Evolutionary conservation across 2,888 invertebrate species (phyloP), one percentile per base, ranked within the genome.

Genomic region (Leptothorax acervorum): DNA sequence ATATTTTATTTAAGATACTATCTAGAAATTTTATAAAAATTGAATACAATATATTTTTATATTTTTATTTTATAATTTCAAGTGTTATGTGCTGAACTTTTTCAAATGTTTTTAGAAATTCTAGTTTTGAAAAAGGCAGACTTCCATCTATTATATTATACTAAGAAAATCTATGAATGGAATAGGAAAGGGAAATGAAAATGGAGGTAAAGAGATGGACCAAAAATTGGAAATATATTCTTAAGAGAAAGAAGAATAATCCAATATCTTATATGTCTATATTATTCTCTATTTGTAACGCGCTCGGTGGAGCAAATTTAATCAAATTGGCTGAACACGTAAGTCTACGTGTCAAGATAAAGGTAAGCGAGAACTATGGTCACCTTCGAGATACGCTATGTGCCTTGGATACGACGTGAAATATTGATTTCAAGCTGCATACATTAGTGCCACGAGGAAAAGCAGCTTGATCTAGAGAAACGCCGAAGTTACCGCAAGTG

Each of bases 401-500:
- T 45, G 55, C 71, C 70, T 73, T 51, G 35, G 79, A 28, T 53
- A 66, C 57, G 35, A 79, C 35, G 60, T 23, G 48, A 81, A 81
- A 73, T 81, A 81, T 81, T 60, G 79, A 81, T 81, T 81, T 42
- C 60, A 23, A 48, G 53, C 45, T 18, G 42, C 68, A 82, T 51
- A 31, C 66, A 45, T 84, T 81, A 48, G 39, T 65, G 55, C 60
- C 42, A 48, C 28, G 51, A 63, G 55, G 87, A 90, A 91, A 91
- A 89, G 87, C 89, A 86, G n/a, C 89, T 60, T 60, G 88, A 91
- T 75, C 87, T 88, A 63, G 31, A 90, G 87, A 68, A 68, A 82
- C 45, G 6, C n/a, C 66, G 9, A 71, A 70, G 55, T 79, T 57
- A 39, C 23, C 71, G 23, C 35, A 8, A 48, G 60, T 48, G 23